Conservation (phyloP, 2,888 invertebrate genomes). For the Gerosis bhagava region DNA sequence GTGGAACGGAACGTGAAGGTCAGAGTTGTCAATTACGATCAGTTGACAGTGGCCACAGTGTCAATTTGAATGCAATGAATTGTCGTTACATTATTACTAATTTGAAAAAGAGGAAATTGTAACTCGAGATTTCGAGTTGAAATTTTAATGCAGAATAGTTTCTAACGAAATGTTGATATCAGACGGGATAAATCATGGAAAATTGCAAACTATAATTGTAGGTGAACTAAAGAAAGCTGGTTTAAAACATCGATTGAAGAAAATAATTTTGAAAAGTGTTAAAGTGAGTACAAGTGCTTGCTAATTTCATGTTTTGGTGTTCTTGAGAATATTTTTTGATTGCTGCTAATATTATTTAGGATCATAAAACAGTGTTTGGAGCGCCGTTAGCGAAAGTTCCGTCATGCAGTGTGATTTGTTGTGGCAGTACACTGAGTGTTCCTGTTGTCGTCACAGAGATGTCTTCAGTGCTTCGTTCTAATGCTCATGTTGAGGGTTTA, state of each 20-base stretch:
- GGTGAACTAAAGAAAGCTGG: conserved; percentile 87
- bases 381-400: conserved; percentile 73
- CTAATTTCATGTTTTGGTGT: conserved; percentile 3
- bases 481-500: conserved; percentile 90
- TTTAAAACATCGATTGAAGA: conserved; percentile 87
- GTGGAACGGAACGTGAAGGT: too few species aligned
- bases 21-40: too few species aligned
- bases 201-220: conserved; percentile 81
- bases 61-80: too few species aligned
- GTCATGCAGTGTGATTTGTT: conserved; percentile 81
- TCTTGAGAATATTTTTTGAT: background rate
- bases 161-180: conserved; percentile 71
- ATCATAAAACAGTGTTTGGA: conserved; percentile 74
- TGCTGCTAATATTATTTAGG: conserved; percentile 44
- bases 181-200: conserved; percentile 73
- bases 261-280: conserved; percentile 79
- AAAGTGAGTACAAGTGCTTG: conserved; percentile 60
- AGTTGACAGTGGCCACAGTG: too few species aligned
- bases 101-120: background rate
- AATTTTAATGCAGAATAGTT: background rate
- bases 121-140: too few species aligned
- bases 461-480: conserved; percentile 85
- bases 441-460: conserved; percentile 89
- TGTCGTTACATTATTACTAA: too few species aligned
- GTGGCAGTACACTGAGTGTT: conserved; percentile 87